Percentiles rank a stretch among this genome's conserved stretches.
Conservation (phyloP, 2,797 vertebrate genomes). For the Pitangus sulphuratus region DNA sequence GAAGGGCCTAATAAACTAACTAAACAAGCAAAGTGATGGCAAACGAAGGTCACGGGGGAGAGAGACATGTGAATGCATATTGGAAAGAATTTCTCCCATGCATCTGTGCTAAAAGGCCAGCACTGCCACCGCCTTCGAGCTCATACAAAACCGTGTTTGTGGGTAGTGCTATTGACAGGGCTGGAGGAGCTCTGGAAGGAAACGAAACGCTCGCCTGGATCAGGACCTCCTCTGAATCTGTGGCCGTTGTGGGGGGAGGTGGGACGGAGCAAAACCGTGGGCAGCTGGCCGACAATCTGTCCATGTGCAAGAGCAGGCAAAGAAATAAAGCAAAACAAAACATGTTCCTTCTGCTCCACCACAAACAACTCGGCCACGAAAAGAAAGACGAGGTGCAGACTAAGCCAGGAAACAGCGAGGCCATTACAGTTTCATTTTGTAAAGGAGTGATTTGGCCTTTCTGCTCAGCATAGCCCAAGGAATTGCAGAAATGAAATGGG, state of each 20-base stretch:
- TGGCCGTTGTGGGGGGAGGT: slow-evolving; percentile 2
- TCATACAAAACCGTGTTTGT: neutral
- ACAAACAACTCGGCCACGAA: neutral
- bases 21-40: slow-evolving; percentile 1
- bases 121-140: neutral
- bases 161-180: neutral
- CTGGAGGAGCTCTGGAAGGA: neutral
- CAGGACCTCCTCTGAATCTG: neutral
- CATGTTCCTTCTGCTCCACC: slow-evolving; percentile 18
- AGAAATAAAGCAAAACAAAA: slow-evolving; percentile 44
- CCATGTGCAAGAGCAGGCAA: neutral
- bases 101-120: slow-evolving; percentile 21
- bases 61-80: neutral
- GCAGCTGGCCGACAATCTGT: slow-evolving; percentile 58
- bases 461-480: slow-evolving; percentile 25
- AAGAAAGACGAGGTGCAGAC: neutral
- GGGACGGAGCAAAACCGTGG: neutral
- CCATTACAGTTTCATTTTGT: neutral
- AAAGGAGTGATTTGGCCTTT: neutral
- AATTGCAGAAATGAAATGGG: neutral
- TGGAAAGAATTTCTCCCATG: slow-evolving; percentile 26
- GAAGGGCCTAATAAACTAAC: neutral
- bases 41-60: slow-evolving; percentile 38
- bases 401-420: neutral
- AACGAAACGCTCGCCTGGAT: neutral